Evolutionary conservation across 2,113 vertebrate genomes (phyloP), one percentile per base, ranked within the genome.

Genomic region (Odontophorus gujanensis): DNA sequence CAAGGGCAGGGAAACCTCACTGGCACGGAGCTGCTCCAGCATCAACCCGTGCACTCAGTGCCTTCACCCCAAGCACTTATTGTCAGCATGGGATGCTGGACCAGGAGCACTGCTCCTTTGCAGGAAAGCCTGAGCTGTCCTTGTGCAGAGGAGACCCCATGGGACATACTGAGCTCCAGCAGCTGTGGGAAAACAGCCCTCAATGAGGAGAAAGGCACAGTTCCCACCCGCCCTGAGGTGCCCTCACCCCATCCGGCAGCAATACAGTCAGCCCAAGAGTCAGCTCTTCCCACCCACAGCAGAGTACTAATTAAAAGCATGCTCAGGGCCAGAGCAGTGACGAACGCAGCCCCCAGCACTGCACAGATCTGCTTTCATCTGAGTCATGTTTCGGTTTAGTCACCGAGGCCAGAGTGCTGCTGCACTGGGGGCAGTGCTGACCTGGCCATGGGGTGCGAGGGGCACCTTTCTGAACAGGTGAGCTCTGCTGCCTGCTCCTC

Each of bases 231-330:
- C 32, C 55, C 61, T 8, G 40, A 20, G 87, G 76, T 78, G 75
- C 26, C 75, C 68, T 94, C 4, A 0, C 26, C 77, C 34, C 30
- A 9, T 43, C 63, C 50, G 0, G 59, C 50, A 87, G 89, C 92
- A 36, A 13, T 68, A 51, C 36, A 1, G 80, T 90, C 79, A 5
- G 62, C 65, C 58, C 50, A 50, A 72, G 81, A 90, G n/a, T 57
- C 77, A 74, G 87, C 82, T 53, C 13, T 93, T 86, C 94, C 92
- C 67, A 76, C 86, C 78, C 83, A 72, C 89, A 90, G 79, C 74
- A 24, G 2, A 90, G n/a, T 7, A 86, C 13, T 95, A 96, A 97
- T 96, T 77, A 81, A 85, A 96, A 95, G 75, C 94, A 96, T 2
- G 34, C 89, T 94, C 36, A 50, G 82, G 66, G 89, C 83, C 95